Evolutionary conservation across 2,797 vertebrate species (phyloP), one percentile per base, ranked within the genome.

Genomic region (Triplophysa bombifrons): DNA sequence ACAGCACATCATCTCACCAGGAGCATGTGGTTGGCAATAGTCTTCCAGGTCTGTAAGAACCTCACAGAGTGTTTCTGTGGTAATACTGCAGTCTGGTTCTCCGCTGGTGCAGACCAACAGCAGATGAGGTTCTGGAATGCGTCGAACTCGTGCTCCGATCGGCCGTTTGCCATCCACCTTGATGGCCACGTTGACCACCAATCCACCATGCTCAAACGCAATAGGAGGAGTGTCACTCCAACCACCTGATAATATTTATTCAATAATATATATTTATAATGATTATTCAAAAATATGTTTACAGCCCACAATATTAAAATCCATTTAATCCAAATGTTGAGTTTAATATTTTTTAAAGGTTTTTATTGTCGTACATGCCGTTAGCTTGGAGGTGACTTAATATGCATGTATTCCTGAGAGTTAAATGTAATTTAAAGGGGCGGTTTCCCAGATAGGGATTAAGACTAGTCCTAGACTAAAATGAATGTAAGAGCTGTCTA

Each of bases 191-290:
- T 97, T 95, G 78, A 97, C 93, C 85, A 99, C 97, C 0, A 94
- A 94, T 12, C 97, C 98, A 0, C 97, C 97, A 0, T 95, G 95
- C 87, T 99, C 97, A 0, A 98, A 99, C 1, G 96, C 95, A 50
- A 99, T 94, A 3, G 98, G 98, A 0, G 98, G 98, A 0, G 97
- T 98, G 89, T 98, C 97, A 0, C 96, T 98, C 97, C 97, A 99
- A 58, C 96, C 96, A 0, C 98, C 98, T 99, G 76, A 0, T 20
- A 0, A 0, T 38, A 38, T 38, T 38, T 38, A 38, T 38, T 38
- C 34, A 38, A 38, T 34, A 34, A 34, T 38, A 38, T 38, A 38
- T 6, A 38, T 8, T 38, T 38, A 38, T 38, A 1, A 38, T 38
- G 34, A 38, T 38, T 38, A 6, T 46, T 46, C 12, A 46, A 50